phyloP scores from a whole-genome alignment of 2,888 invertebrate genomes.

The Chaetogeoica ovagalla region DNA sequence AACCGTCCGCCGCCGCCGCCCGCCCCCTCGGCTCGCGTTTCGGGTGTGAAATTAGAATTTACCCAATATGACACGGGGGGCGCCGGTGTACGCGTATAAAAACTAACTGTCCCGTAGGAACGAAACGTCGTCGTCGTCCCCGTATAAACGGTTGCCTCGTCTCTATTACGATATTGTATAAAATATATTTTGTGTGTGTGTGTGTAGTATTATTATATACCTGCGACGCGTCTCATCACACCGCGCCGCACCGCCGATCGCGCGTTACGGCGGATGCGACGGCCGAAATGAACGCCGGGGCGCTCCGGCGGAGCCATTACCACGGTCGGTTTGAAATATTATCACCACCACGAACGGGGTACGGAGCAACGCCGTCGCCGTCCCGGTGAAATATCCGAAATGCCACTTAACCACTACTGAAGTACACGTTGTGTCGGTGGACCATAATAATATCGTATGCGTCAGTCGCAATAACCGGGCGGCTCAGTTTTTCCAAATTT shows the following conservation, averaged over 20 bases:
- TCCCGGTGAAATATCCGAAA: background rate
- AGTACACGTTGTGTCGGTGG: too few species aligned
- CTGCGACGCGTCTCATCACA: too few species aligned
- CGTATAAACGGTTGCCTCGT: constrained; percentile 29
- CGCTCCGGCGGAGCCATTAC: constrained; percentile 1
- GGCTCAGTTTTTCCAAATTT: too few species aligned
- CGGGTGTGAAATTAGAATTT: constrained; percentile 34
- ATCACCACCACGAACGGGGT: too few species aligned
- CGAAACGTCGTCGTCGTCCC: background rate
- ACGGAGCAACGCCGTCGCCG: background rate
- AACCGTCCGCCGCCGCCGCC: background rate
- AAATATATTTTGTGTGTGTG: background rate
- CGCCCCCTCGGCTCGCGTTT: background rate
- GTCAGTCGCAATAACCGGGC: too few species aligned
- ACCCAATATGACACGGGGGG: too few species aligned
- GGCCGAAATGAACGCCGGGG: background rate
- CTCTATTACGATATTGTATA: background rate
- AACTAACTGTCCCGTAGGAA: constrained; percentile 35
- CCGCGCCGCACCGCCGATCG: too few species aligned
- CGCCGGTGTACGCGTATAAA: constrained; percentile 18
- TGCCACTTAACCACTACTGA: too few species aligned
- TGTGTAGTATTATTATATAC: background rate
- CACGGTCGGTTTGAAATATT: constrained; percentile 17
- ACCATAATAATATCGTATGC: too few species aligned
- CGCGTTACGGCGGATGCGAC: background rate